Base-by-base conservation (phyloP, 2,888 invertebrate genomes). In the Crepidodera aurea region DNA sequence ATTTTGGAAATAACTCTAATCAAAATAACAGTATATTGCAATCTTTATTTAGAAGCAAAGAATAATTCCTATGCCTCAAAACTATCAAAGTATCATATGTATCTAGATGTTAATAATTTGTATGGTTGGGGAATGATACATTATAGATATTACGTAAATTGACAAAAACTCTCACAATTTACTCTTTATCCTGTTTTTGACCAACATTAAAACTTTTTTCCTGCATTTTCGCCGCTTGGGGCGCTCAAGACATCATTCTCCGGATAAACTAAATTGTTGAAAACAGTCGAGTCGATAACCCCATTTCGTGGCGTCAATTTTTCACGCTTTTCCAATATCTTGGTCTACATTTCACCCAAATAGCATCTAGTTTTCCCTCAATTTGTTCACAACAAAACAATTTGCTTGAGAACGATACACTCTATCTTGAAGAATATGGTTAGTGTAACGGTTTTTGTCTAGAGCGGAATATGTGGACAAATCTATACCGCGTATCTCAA, bases 281-380 rank as follows among this genome's bases (percentile, higher is more conserved):
- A 34, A 34, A 6, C 29, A 29, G 2, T 13, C 13, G 13, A 34
- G 34, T 34, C 34, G 13, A 34, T 34, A 34, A 34, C 34, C 34
- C 34, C 34, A 34, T 34, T 34, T 13, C 34, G 4, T 34, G 34
- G 34, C 34, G 34, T 34, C 34, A 12, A 34, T 34, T 34, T 34
- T 34, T 34, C 34, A 34, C 34, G 34, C 34, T 34, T 34, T 34
- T 34, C 34, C 34, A 34, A 34, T 34, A 34, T 34, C n/a, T 34
- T 34, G 34, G 34, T 34, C 34, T 13, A 34, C 34, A 34, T 34
- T 34, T 34, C 34, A 34, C 34, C 13, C 13, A 34, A 12, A 34
- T 34, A 6, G 34, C 12, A n/a, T 34, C n/a, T 10, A 34, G 13
- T 13, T 34, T 34, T 12, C 13, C 12, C 34, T 13, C 34, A 13